These are phyloP conservation scores for Gasteruption jaculator DNA, from an alignment of 2,888 invertebrate species.

Conservation along the genomic window DNA sequence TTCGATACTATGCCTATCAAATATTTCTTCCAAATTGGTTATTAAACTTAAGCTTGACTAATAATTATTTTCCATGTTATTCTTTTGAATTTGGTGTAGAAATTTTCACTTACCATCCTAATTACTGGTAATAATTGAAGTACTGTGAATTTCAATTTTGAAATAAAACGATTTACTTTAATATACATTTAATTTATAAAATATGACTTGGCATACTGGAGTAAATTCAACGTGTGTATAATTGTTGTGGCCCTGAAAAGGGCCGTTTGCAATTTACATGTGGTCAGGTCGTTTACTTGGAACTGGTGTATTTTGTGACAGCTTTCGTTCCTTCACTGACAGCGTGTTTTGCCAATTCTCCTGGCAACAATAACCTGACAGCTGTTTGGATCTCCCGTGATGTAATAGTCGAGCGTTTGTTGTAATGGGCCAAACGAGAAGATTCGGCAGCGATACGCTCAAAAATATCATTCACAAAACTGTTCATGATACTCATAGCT, in stretches of 20 bases:
- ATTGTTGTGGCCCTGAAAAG: slow-evolving; percentile 27
- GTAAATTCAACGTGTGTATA: not conserved
- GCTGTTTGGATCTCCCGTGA: slow-evolving; percentile 69
- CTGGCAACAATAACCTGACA: slow-evolving; percentile 64
- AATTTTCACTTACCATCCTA: too few relatives aligned
- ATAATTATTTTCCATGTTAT: too few relatives aligned
- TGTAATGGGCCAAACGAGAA: slow-evolving; percentile 61
- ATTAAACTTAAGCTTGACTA: too few relatives aligned
- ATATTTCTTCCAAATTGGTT: too few relatives aligned
- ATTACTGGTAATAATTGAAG: too few relatives aligned
- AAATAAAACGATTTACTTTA: too few relatives aligned
- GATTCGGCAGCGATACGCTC: slow-evolving; percentile 68
- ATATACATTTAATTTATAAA: too few relatives aligned
- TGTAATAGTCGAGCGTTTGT: slow-evolving; percentile 63
- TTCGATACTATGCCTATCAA: too few relatives aligned
- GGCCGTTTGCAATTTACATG: slow-evolving; percentile 13
- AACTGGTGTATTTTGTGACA: slow-evolving; percentile 56
- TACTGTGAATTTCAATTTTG: too few relatives aligned
- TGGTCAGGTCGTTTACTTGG: slow-evolving; percentile 31
- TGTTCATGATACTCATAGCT: slow-evolving; percentile 72
- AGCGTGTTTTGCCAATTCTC: slow-evolving; percentile 70
- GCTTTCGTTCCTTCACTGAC: slow-evolving; percentile 66
- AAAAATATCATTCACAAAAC: slow-evolving; percentile 71
- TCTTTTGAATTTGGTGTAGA: too few relatives aligned
- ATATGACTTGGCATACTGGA: too few relatives aligned